Percentiles rank a stretch among this genome's conserved stretches.
These are phyloP conservation scores for Danionella cerebrum DNA, from an alignment of 2,113 vertebrate genomes.

Conservation along the genomic window DNA sequence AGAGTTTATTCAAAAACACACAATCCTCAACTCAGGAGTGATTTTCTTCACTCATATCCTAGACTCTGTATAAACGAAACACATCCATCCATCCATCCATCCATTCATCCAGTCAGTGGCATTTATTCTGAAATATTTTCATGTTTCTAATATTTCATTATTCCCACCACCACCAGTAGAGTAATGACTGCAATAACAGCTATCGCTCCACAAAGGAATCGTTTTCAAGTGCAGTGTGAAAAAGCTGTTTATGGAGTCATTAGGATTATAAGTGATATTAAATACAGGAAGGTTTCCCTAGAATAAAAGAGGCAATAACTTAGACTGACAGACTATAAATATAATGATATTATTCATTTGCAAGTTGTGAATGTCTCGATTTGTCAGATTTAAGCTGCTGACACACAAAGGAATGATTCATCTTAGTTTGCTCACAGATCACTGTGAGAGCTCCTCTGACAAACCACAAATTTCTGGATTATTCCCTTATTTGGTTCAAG, in stretches of 20 bases:
- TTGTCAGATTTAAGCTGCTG: constrained; percentile 33
- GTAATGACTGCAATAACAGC: constrained; percentile 88
- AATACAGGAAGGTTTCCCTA: constrained; percentile 66
- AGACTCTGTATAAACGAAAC: not conserved
- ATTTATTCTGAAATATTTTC: constrained; percentile 74
- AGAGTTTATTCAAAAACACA: no score
- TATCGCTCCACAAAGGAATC: constrained; percentile 80
- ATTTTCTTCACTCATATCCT: constrained; percentile 6
- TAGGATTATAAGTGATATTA: constrained; percentile 83
- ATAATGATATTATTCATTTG: constrained; percentile 12
- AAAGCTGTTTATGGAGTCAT: constrained; percentile 86
- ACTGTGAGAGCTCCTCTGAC: not conserved
- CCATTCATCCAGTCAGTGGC: constrained; percentile 69
- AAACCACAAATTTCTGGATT: constrained; percentile 10
- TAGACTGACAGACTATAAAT: constrained; percentile 45
- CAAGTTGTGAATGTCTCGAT: constrained; percentile 25
- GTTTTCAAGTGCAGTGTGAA: constrained; percentile 85
- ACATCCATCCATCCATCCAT: constrained; percentile 35
- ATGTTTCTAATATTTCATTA: constrained; percentile 80
- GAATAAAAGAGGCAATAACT: constrained; percentile 29
- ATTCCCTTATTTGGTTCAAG: constrained; percentile 26
- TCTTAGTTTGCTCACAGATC: constrained; percentile 22
- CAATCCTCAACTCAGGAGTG: constrained; percentile 7
- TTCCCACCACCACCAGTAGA: constrained; percentile 77
- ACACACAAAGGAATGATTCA: constrained; percentile 20